phyloP scores from a whole-genome alignment of 2,113 vertebrate species.

The Hippoglossus stenolepis region DNA sequence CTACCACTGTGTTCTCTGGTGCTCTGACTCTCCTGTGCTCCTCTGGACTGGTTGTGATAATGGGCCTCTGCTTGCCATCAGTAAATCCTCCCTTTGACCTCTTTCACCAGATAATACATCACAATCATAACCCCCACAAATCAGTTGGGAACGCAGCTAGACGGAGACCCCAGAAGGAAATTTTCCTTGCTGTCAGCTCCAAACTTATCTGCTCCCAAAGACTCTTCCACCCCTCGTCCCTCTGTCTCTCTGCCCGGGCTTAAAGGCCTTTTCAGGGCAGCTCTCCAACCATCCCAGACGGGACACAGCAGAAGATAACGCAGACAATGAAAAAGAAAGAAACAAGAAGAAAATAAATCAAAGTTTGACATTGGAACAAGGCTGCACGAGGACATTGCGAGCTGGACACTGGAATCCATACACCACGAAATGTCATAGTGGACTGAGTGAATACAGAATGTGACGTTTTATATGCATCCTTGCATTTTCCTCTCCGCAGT shows the following conservation, averaged over 20 bases:
- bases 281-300: slow-evolving; percentile 41
- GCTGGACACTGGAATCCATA: slow-evolving; percentile 1
- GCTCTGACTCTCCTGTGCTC: slow-evolving; percentile 41
- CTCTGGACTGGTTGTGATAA: slow-evolving; percentile 59
- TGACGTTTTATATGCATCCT: neutral
- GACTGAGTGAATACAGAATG: neutral
- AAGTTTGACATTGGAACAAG: slow-evolving; percentile 21
- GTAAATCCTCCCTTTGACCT: slow-evolving; percentile 58
- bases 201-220: slow-evolving; percentile 48
- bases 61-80: slow-evolving; percentile 25
- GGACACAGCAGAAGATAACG: slow-evolving; percentile 29
- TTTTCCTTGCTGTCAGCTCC: slow-evolving; percentile 42
- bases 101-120: slow-evolving; percentile 55
- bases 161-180: slow-evolving; percentile 22
- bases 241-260: slow-evolving; percentile 31
- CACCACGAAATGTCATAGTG: neutral
- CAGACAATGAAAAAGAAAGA: slow-evolving; percentile 22
- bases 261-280: slow-evolving; percentile 32
- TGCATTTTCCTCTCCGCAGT: slow-evolving; percentile 20
- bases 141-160: slow-evolving; percentile 38
- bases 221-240: slow-evolving; percentile 35
- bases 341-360: slow-evolving; percentile 4
- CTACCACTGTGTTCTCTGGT: slow-evolving; percentile 2
- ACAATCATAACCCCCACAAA: slow-evolving; percentile 56
- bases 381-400: slow-evolving; percentile 2